phyloP scores from a whole-genome alignment of 2,113 vertebrate species.

The Campylomormyrus tamandua region DNA sequence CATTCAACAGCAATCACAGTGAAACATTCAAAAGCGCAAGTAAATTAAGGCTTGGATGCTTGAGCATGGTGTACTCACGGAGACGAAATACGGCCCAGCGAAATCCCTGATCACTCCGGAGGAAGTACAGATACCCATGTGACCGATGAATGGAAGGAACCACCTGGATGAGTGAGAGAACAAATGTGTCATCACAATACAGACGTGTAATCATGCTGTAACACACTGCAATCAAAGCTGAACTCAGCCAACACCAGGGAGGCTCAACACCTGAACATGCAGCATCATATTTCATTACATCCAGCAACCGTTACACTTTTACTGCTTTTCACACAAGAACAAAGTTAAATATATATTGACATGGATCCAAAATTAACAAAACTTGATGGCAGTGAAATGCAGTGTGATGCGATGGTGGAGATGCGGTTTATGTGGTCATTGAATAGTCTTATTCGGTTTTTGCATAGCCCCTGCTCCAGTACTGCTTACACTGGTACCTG shows the following conservation, averaged over 20 bases:
- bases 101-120: slow-evolving; percentile 92
- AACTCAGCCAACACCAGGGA: neutral
- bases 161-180: slow-evolving; percentile 59
- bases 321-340: neutral
- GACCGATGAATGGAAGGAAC: slow-evolving; percentile 91
- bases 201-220: neutral
- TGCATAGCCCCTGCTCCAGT: neutral
- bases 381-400: neutral
- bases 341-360: neutral
- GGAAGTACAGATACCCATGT: slow-evolving; percentile 97
- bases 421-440: neutral
- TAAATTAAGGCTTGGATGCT: neutral
- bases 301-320: neutral
- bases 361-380: neutral
- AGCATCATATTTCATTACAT: neutral
- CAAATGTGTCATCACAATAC: neutral
- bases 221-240: neutral
- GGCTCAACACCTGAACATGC: neutral
- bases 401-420: neutral
- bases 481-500: neutral
- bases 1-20: neutral
- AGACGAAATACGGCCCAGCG: slow-evolving; percentile 93
- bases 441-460: neutral
- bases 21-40: neutral
- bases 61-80: slow-evolving; percentile 60